Conservation (phyloP, 35 echinoderm and acorn worm genomes). For the Heliocidaris erythrogramma region DNA sequence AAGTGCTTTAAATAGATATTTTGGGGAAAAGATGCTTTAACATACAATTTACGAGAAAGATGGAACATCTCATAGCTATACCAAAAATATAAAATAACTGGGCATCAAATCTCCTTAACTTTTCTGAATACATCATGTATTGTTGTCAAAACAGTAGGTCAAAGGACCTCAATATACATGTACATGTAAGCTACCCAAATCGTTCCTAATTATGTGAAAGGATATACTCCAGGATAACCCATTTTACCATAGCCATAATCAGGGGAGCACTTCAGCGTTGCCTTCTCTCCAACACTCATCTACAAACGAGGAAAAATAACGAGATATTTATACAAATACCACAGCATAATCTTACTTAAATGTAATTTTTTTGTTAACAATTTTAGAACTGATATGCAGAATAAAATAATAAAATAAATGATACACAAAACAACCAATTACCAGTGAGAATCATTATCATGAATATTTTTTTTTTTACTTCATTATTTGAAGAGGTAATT, state of each 20-base stretch:
- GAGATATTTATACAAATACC: neutral
- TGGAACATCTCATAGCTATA: too few relatives aligned
- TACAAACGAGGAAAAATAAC: neutral
- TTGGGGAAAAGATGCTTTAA: too few relatives aligned
- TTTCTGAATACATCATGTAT: neutral
- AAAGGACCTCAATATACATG: too few relatives aligned
- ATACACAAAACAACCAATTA: neutral
- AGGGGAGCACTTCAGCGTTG: neutral
- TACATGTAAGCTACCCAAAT: neutral
- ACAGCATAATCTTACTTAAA: neutral
- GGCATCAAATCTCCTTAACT: neutral
- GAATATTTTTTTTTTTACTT: neutral
- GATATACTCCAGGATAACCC: conserved; percentile 46
- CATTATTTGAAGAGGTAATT: neutral
- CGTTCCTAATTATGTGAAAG: neutral
- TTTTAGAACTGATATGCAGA: neutral
- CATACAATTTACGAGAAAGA: too few relatives aligned
- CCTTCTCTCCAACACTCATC: conserved; percentile 41
- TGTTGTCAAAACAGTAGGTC: neutral
- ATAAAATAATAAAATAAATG: neutral
- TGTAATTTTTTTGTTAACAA: neutral
- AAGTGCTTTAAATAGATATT: too few relatives aligned
- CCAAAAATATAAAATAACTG: neutral
- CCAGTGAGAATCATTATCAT: neutral
- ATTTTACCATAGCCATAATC: conserved; percentile 26